phyloP scores from a whole-genome alignment of 2,888 invertebrate species.

The Erebia ligea region DNA sequence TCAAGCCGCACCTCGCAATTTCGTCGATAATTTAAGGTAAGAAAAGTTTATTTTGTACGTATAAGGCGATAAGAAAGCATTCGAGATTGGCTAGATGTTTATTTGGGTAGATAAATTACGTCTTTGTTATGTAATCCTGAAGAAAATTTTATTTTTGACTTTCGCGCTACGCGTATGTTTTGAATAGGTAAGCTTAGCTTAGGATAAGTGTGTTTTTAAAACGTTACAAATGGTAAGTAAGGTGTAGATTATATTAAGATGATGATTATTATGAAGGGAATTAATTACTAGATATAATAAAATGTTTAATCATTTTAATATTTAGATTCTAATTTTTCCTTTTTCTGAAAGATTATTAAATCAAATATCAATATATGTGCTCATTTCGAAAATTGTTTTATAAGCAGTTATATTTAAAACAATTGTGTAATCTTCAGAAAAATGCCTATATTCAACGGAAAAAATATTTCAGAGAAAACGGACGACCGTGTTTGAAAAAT shows the following conservation, averaged over 20 bases:
- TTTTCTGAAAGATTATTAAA: too few species aligned
- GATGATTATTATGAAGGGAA: too few species aligned
- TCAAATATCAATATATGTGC: too few species aligned
- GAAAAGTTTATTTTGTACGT: conserved; percentile 62
- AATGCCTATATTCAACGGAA: not conserved
- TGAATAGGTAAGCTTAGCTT: not conserved
- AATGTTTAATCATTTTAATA: too few species aligned
- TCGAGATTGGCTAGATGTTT: not conserved
- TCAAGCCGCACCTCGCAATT: conserved; percentile 54
- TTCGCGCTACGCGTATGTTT: conserved; percentile 4
- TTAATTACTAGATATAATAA: too few species aligned
- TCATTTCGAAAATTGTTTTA: too few species aligned
- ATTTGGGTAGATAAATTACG: not conserved
- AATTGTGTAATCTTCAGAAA: not conserved
- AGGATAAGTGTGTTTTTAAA: not conserved
- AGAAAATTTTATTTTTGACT: not conserved
- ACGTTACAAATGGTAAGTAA: not conserved
- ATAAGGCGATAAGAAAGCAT: conserved; percentile 10
- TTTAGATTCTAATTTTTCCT: too few species aligned
- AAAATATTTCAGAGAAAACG: not conserved
- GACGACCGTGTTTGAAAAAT: not conserved
- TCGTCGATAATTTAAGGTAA: conserved; percentile 61
- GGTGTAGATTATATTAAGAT: too few species aligned
- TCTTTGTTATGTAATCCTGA: not conserved
- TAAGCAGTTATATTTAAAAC: too few species aligned